Evolutionary conservation across 2,888 invertebrate species (phyloP), one percentile per base, ranked within the genome.

Genomic region (Heliconius ethilla): DNA sequence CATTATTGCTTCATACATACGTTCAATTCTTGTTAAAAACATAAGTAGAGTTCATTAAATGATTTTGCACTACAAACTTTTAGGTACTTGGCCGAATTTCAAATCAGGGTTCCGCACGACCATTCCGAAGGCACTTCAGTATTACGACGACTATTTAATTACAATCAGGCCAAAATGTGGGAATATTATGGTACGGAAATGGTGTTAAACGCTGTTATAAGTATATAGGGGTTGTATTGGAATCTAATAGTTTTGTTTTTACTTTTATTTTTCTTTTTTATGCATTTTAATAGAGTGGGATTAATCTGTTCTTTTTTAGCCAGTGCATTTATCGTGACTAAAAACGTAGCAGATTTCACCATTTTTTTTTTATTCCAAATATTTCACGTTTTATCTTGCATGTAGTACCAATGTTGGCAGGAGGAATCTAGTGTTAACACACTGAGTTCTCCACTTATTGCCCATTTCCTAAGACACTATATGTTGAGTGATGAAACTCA

Each of bases 81-180:
- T 45, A 29, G 62, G 63, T 45, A 69, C 63, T 77, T 75, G 77
- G 77, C 72, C 75, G 77, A 79, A 77, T 77, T 77, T 79, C 77
- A 77, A 79, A 77, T 67, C 70, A 29, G 55, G 67, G 40, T 55
- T 37, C 69, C 63, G 65, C 75, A 55, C 18, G 74, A 65, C 74
- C 69, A 66, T 76, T 76, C 22, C 55, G 40, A 29, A 70, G 29
- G 65, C 77, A 73, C 70, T 76, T 29, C 63, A 70, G 72, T 76
- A 66, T 76, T 69, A 33, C 74, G 27, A 73, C 74, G 59, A 65
- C 70, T 70, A 66, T 79, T 79, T 79, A 70, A 79, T 79, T 79
- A 65, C 79, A 79, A 79, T 79, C 79, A 59, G 70, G 40, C 27
- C 65, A 15, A 79, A 77, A 79, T 74, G 55, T 69, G 65, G 55